Evolutionary conservation across 2,113 vertebrate genomes (phyloP).

Genomic region (Poeciliopsis occidentalis): DNA sequence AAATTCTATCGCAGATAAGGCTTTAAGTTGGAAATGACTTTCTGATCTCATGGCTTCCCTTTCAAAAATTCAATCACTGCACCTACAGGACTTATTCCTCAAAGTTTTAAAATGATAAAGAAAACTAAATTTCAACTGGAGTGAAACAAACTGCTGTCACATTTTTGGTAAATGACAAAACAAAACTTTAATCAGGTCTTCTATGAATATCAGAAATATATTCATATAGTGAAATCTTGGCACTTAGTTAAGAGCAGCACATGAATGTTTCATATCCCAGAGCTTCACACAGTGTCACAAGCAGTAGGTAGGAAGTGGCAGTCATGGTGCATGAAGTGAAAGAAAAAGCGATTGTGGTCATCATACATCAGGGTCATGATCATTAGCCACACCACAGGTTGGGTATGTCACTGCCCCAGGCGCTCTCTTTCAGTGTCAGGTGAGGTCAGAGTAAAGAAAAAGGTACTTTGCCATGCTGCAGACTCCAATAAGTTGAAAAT

Average conservation of each 20-base stretch:
- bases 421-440: background rate
- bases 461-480: background rate
- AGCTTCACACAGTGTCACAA: slow-evolving; percentile 16
- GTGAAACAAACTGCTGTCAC: background rate
- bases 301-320: slow-evolving; percentile 26
- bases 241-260: slow-evolving; percentile 26
- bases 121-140: background rate
- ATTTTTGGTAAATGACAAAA: background rate
- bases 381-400: slow-evolving; percentile 46
- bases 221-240: too few relatives aligned
- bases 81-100: slow-evolving; percentile 19
- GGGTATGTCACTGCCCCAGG: too few relatives aligned
- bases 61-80: slow-evolving; percentile 21
- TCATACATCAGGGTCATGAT: slow-evolving; percentile 57
- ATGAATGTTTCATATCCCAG: slow-evolving; percentile 42
- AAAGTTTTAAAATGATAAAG: slow-evolving; percentile 1
- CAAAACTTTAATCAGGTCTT: background rate
- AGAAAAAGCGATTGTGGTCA: slow-evolving; percentile 26
- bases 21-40: slow-evolving; percentile 63
- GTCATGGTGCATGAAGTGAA: slow-evolving; percentile 23
- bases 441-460: background rate
- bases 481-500: background rate
- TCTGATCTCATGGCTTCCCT: slow-evolving; percentile 41
- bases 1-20: slow-evolving; percentile 60
- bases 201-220: background rate